Conservation (phyloP, 2,797 vertebrate genomes). For the Melanogrammus aeglefinus region DNA sequence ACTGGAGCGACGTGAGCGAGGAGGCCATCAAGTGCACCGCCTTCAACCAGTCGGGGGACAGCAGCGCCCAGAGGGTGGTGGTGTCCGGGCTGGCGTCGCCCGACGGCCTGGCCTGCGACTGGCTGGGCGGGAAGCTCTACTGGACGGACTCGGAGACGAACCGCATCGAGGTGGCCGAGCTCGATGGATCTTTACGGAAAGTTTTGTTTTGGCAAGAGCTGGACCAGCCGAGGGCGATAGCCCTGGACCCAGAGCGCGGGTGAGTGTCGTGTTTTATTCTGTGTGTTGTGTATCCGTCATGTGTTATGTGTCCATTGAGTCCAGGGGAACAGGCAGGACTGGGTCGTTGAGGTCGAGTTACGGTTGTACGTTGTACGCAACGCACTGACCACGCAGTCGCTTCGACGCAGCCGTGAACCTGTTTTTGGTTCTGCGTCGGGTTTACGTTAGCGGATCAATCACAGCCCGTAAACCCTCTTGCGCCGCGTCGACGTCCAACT, state of each 20-base stretch:
- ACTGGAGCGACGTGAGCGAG: conserved; percentile 98
- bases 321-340: too few species aligned
- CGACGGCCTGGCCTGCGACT: conserved; percentile 94
- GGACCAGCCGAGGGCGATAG: conserved; percentile 95
- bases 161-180: conserved; percentile 91
- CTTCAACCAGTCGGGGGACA: conserved; percentile 80
- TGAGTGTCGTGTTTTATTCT: conserved; percentile 69
- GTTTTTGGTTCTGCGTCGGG: too few species aligned
- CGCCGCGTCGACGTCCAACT: too few species aligned
- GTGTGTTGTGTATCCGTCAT: not conserved
- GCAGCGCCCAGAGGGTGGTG: conserved; percentile 78
- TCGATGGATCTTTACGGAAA: conserved; percentile 88
- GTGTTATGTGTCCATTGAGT: not conserved
- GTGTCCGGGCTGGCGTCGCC: conserved; percentile 89
- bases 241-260: conserved; percentile 92
- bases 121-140: conserved; percentile 93
- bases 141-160: conserved; percentile 99
- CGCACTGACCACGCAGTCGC: too few species aligned
- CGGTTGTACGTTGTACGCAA: too few species aligned
- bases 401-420: too few species aligned
- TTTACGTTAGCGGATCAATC: too few species aligned
- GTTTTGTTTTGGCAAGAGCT: conserved; percentile 97
- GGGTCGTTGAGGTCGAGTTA: not conserved
- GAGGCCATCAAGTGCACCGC: conserved; percentile 92
- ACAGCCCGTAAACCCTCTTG: too few species aligned